Conservation (phyloP, 2,113 vertebrate genomes). For the Capra hircus region DNA sequence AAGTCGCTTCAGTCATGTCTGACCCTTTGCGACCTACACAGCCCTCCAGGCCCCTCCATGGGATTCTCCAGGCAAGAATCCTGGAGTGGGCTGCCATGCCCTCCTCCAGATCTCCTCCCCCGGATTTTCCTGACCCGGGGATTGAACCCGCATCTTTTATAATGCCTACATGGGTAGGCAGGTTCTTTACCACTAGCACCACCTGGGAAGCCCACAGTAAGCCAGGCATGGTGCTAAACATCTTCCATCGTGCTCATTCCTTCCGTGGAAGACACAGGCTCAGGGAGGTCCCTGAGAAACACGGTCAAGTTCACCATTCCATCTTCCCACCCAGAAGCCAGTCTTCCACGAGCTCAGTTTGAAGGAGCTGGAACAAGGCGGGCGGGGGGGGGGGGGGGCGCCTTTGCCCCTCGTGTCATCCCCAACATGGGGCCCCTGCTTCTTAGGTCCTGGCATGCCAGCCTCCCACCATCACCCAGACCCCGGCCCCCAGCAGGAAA, state of each 20-base stretch:
- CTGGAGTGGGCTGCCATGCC: neutral
- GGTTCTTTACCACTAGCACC: neutral
- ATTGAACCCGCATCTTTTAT: accelerated
- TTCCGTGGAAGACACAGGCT: neutral
- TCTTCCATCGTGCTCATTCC: neutral
- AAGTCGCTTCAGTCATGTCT: neutral
- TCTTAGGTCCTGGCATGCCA: neutral
- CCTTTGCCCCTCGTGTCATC: neutral
- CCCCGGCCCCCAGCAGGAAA: neutral
- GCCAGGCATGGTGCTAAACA: neutral
- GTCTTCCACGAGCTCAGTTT: accelerated
- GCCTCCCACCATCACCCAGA: neutral
- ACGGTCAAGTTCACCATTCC: neutral
- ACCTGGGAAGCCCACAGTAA: neutral
- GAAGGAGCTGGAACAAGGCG: neutral
- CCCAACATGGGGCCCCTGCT: neutral
- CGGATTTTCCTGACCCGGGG: neutral
- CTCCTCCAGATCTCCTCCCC: neutral
- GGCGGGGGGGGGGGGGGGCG: accelerated
- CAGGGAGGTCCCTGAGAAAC: neutral
- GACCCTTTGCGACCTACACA: neutral
- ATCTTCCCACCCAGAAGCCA: neutral
- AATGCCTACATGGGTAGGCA: neutral
- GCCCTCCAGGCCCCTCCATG: neutral
- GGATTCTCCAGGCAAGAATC: neutral